A percentile compares a stretch with the other conserved stretches of the same genome.
Conservation (phyloP, 2,797 vertebrate genomes). For the Chloroceryle inda region DNA sequence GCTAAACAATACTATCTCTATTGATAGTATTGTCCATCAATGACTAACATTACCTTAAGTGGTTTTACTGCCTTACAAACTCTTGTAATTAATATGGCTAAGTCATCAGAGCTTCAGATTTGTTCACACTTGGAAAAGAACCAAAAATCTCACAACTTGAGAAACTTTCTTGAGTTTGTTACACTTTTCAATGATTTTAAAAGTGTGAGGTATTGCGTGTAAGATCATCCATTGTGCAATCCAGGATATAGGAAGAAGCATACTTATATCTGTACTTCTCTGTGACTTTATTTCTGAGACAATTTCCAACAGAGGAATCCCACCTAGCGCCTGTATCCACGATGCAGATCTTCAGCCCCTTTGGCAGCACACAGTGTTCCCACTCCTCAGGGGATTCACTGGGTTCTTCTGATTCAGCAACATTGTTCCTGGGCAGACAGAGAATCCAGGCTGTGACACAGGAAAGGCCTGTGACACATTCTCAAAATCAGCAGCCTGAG, state of each 20-base stretch:
- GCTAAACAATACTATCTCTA: conserved; percentile 23
- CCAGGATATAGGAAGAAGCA: neutral
- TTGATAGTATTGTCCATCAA: conserved; percentile 6
- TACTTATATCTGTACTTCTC: neutral
- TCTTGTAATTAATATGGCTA: neutral
- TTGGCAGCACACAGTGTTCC: neutral
- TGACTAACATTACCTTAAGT: neutral
- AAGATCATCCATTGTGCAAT: neutral
- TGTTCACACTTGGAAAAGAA: neutral
- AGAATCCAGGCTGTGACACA: neutral
- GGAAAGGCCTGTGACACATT: neutral
- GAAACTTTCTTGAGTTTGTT: neutral
- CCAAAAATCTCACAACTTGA: neutral
- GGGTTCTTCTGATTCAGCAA: neutral
- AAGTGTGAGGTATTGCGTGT: neutral
- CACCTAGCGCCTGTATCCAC: neutral
- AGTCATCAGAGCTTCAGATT: neutral
- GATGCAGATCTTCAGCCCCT: neutral
- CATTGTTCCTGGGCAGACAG: neutral
- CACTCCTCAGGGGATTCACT: neutral
- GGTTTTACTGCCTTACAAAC: neutral
- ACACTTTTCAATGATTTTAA: neutral
- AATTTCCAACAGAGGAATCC: neutral
- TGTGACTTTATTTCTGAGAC: neutral
- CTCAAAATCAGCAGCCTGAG: neutral